phyloP scores from a whole-genome alignment of 2,888 invertebrate species.

The Drosophila leonis region DNA sequence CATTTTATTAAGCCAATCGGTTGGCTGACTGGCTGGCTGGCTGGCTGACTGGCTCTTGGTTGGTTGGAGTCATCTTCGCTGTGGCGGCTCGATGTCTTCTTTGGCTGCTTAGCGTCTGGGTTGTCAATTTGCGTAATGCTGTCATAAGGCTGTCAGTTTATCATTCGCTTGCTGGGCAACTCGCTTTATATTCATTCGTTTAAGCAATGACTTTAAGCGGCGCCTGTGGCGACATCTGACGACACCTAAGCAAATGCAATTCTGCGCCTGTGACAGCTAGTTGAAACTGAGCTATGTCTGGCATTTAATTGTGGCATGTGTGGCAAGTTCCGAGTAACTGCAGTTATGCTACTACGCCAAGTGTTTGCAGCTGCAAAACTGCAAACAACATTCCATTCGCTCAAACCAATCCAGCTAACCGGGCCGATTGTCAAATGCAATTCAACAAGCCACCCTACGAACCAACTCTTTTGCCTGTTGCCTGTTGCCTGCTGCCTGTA shows the following conservation, averaged over 20 bases:
- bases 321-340: conserved; percentile 58
- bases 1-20: conserved; percentile 78
- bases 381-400: conserved; percentile 56
- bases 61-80: background rate
- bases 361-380: conserved; percentile 50
- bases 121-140: conserved; percentile 76
- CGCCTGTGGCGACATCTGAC: conserved; percentile 65
- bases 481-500: conserved; percentile 23
- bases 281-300: conserved; percentile 57
- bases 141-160: conserved; percentile 79
- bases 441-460: conserved; percentile 68
- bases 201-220: conserved; percentile 45
- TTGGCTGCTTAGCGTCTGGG: conserved; percentile 53
- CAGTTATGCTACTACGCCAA: conserved; percentile 17
- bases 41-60: background rate
- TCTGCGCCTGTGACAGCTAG: conserved; percentile 37
- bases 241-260: conserved; percentile 53
- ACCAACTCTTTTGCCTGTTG: conserved; percentile 28
- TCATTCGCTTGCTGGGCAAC: conserved; percentile 60
- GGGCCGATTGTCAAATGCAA: conserved; percentile 65
- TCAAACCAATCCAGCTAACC: conserved; percentile 41
- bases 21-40: conserved; percentile 20
- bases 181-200: conserved; percentile 46
- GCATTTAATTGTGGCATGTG: conserved; percentile 71
- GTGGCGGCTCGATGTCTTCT: conserved; percentile 19